A percentile compares a stretch with the other conserved stretches of the same genome.
Conservation (phyloP, 2,888 invertebrate genomes). For the Seladonia tumulorum region DNA sequence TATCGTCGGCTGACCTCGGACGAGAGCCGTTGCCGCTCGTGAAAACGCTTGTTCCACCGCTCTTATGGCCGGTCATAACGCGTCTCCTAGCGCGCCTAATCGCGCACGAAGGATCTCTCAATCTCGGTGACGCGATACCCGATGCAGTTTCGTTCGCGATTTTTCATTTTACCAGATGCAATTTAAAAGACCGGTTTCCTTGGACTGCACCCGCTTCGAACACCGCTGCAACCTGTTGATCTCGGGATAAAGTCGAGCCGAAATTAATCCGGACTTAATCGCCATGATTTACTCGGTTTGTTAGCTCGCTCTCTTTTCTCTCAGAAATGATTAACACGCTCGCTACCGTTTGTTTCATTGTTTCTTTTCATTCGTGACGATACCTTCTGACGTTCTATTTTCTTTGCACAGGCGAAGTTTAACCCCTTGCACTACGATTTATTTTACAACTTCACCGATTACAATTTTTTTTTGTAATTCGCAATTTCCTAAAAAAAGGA, state of each 20-base stretch:
- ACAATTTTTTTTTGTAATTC: no score
- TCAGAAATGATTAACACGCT: background rate
- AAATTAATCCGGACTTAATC: slow-evolving; percentile 36
- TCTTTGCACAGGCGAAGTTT: background rate
- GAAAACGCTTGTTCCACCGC: slow-evolving; percentile 20
- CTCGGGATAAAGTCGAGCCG: slow-evolving; percentile 32
- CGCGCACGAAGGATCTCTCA: slow-evolving; percentile 7
- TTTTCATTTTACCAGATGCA: background rate
- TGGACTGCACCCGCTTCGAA: background rate
- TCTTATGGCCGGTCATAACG: slow-evolving; percentile 16
- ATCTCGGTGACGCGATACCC: background rate
- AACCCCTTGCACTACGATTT: no score
- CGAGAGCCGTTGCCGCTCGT: slow-evolving; percentile 14
- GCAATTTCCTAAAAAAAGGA: no score
- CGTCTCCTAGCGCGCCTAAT: slow-evolving; percentile 20
- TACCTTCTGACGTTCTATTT: background rate
- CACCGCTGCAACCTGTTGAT: slow-evolving; percentile 56
- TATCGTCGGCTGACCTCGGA: slow-evolving; percentile 27
- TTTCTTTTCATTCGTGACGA: slow-evolving; percentile 40
- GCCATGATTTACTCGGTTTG: background rate
- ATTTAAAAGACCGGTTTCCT: background rate
- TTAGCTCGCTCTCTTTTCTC: background rate
- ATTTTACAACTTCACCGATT: no score
- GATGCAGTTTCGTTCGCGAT: background rate
- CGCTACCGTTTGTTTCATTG: no score